A percentile compares a stretch with the other conserved stretches of the same genome.
Conservation (phyloP, 2,888 invertebrate species). For the Cephus pygmeus region DNA sequence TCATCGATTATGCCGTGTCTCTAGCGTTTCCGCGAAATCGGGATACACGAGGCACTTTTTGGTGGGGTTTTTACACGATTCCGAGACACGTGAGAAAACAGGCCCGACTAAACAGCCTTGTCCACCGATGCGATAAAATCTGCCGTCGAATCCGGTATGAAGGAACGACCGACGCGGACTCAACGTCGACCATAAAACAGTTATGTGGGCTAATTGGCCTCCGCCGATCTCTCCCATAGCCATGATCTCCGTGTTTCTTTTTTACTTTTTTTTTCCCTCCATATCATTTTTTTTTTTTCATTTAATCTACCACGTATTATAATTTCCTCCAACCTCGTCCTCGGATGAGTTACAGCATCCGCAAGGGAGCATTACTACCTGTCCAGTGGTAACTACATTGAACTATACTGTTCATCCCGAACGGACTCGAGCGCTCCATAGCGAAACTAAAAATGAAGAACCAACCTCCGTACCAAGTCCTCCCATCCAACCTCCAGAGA, state of each 20-base stretch:
- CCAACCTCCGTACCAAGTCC: neutral
- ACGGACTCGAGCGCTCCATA: neutral
- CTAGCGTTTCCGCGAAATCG: neutral
- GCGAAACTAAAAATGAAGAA: neutral
- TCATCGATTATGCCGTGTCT: neutral
- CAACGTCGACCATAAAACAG: conserved; percentile 44
- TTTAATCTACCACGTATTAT: conserved; percentile 24
- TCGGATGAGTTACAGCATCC: conserved; percentile 57
- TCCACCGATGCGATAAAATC: conserved; percentile 45
- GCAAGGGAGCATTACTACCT: conserved; percentile 59
- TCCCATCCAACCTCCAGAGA: neutral
- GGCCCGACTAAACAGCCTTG: conserved; percentile 42
- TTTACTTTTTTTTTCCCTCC: neutral
- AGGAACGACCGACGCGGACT: conserved; percentile 29
- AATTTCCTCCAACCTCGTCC: conserved; percentile 44
- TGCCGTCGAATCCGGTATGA: conserved; percentile 19
- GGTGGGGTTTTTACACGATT: conserved; percentile 16
- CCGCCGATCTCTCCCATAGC: conserved; percentile 25
- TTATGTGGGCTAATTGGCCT: conserved; percentile 56
- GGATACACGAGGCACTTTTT: neutral
- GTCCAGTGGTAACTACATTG: conserved; percentile 50
- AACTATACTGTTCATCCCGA: neutral
- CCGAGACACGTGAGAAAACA: conserved; percentile 47
- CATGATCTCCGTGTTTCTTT: neutral
- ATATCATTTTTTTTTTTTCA: neutral